These are phyloP conservation scores for Pachycephala philippinensis DNA, from an alignment of 2,113 vertebrate genomes.

Conservation along the genomic window DNA sequence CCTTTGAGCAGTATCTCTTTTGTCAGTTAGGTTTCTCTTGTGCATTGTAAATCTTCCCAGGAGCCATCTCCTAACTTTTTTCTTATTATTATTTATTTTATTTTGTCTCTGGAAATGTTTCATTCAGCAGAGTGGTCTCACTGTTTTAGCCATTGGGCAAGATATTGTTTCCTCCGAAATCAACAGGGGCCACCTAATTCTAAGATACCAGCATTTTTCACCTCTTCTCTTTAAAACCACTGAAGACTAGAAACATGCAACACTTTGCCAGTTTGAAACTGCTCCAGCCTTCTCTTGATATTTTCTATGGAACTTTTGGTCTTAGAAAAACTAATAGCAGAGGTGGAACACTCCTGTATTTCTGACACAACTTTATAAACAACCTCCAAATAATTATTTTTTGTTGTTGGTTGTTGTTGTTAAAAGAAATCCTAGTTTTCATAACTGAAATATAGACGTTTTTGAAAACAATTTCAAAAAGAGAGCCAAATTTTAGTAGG, in stretches of 20 bases:
- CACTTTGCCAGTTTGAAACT: not conserved
- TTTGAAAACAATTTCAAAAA: not conserved
- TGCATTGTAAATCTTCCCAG: constrained; percentile 26
- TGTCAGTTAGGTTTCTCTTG: not conserved
- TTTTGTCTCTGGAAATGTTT: not conserved
- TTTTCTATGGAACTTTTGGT: not conserved
- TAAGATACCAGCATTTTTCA: not conserved
- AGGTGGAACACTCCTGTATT: not conserved
- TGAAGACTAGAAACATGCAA: not conserved
- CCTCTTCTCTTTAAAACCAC: not conserved
- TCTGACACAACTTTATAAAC: not conserved
- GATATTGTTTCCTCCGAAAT: not conserved
- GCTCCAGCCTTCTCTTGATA: not conserved
- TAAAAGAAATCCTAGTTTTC: not conserved
- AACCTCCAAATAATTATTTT: not conserved
- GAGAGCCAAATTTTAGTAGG: not conserved
- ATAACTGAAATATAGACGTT: not conserved
- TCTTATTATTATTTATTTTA: not conserved
- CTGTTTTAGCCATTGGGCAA: not conserved
- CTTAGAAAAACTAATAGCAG: not conserved
- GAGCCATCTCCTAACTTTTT: not conserved
- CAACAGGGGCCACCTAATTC: not conserved
- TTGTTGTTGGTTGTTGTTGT: not conserved
- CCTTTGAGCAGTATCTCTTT: not conserved
- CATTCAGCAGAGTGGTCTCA: not conserved